Base-by-base conservation (phyloP, 1,140 invertebrate genomes). In the Oryzaephilus surinamensis region DNA sequence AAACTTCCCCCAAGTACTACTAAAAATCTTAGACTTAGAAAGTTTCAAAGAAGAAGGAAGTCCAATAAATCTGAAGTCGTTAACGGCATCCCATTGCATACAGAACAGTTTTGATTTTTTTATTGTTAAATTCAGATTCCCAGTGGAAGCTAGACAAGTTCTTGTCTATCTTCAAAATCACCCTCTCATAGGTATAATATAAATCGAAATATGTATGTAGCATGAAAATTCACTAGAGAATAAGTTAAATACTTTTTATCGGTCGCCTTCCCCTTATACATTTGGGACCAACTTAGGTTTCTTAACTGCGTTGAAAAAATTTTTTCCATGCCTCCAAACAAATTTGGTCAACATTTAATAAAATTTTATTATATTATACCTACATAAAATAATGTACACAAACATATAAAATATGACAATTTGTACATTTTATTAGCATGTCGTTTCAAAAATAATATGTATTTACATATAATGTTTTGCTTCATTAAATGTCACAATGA, bases 51-150 rank as follows among this genome's bases (percentile, higher is more conserved):
- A 42, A 31, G 12, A 14, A 31, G 39, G 44, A 46, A 46, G 33
- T 43, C 39, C 45, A 42, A 46, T 46, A 46, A 46, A 46, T 46
- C 45, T 42, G 35, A 29, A 46, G 35, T 46, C 40, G 45, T 46
- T 46, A 46, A 46, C 34, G 37, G 23, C 30, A 26, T 34, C 28
- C 45, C 15, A 43, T 46, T 38, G 45, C 45, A 43, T 46, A 46
- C 45, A 33, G 32, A 46, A 35, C 40, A 46, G 45, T 46, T 36
- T 43, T n/a, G n/a, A 24, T 38, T 46, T 43, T 46, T 46, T 46
- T 43, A 46, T 46, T 46, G 38, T 41, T 1, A 8, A 20, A 31
- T 39, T 31, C 23, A 14, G 35, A 38, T 12, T 26, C 43, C 18
- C 20, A 28, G 16, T 15, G 32, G 27, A 38, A 19, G 13, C 14